These are phyloP conservation scores for Epistrophe grossulariae DNA, from an alignment of 2,888 invertebrate species.

Conservation along the genomic window DNA sequence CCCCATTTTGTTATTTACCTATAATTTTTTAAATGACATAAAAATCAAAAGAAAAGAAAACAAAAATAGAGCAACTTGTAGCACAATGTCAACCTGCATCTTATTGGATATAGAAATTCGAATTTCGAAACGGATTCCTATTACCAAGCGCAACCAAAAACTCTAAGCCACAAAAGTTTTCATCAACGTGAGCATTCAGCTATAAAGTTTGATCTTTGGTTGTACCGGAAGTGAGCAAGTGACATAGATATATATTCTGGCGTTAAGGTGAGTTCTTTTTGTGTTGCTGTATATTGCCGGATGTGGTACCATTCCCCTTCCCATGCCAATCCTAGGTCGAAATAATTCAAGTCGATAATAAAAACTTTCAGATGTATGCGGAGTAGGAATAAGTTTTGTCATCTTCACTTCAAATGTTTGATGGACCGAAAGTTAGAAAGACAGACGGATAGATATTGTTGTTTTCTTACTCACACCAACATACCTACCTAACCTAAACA, in stretches of 20 bases:
- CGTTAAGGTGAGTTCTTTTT: constrained; percentile 8
- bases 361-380: constrained; percentile 43
- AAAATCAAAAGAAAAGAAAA: constrained; percentile 7
- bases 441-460: constrained; percentile 19
- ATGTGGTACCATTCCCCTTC: background rate
- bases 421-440: constrained; percentile 43
- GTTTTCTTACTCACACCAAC: background rate
- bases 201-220: constrained; percentile 37
- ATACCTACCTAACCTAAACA: background rate
- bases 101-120: constrained; percentile 23
- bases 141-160: constrained; percentile 61
- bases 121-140: constrained; percentile 38
- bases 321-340: constrained; percentile 1
- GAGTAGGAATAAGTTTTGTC: constrained; percentile 52
- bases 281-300: background rate
- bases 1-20: constrained; percentile 65
- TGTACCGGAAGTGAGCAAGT: constrained; percentile 29
- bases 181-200: constrained; percentile 62
- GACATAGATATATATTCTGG: constrained; percentile 9
- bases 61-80: background rate
- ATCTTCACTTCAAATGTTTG: constrained; percentile 43
- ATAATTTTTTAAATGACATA: constrained; percentile 44
- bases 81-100: background rate
- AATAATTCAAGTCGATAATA: constrained; percentile 46
- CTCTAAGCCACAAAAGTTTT: constrained; percentile 58